Conservation (phyloP, 2,797 vertebrate genomes). For the Sarcophilus harrisii region DNA sequence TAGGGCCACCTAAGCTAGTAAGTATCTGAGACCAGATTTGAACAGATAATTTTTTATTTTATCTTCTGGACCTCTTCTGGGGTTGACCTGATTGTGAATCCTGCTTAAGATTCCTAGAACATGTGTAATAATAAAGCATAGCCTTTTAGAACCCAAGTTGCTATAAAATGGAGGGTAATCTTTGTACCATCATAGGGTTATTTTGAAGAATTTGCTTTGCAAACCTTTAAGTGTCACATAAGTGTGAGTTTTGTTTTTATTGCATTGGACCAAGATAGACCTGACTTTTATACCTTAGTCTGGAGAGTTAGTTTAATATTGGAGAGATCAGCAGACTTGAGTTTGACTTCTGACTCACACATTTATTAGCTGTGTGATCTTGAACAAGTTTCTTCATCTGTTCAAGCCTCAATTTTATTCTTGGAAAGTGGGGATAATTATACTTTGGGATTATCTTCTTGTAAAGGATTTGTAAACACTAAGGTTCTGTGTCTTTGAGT, state of each 20-base stretch:
- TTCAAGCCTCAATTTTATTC: neutral
- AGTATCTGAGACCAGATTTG: neutral
- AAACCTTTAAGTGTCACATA: neutral
- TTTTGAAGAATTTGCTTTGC: neutral
- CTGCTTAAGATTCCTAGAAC: neutral
- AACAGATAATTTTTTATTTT: neutral
- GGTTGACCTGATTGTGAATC: neutral
- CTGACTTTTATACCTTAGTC: neutral
- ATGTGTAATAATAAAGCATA: neutral
- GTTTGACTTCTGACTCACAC: neutral
- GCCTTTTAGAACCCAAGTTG: neutral
- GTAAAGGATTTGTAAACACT: neutral
- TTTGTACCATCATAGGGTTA: neutral
- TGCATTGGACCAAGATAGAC: neutral
- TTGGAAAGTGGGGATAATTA: neutral
- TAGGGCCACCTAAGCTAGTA: neutral
- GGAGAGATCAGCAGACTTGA: neutral
- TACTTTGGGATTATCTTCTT: neutral
- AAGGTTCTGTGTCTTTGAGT: neutral
- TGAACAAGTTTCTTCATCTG: neutral
- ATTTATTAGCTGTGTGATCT: neutral
- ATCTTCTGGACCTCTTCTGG: neutral
- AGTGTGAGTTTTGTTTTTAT: neutral
- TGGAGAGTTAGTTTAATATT: neutral
- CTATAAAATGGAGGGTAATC: neutral